A percentile compares a stretch with the other conserved stretches of the same genome.
Conservation (phyloP, 2,888 invertebrate species). For the Notodonta dromedarius region DNA sequence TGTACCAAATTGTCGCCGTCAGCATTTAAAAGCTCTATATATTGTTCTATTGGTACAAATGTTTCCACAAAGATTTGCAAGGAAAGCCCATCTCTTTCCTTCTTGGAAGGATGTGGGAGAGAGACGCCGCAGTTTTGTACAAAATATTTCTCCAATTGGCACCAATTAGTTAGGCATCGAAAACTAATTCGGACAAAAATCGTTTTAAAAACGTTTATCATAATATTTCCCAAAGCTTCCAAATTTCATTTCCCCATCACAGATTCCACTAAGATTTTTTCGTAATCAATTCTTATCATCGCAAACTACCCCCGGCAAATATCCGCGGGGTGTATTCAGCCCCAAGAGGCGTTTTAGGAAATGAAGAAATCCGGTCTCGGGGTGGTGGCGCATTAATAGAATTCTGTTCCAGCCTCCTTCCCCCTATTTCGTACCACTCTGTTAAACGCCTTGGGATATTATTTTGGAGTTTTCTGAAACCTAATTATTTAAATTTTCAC, state of each 20-base stretch:
- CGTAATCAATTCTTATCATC: slow-evolving; percentile 29
- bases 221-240: background rate
- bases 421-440: slow-evolving; percentile 32
- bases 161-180: no score
- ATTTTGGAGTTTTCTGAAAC: slow-evolving; percentile 30
- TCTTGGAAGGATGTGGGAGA: no score
- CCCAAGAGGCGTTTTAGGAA: slow-evolving; percentile 59
- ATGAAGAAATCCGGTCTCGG: slow-evolving; percentile 68
- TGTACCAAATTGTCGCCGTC: no score
- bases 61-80: no score
- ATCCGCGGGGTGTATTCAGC: slow-evolving; percentile 36
- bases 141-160: no score
- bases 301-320: slow-evolving; percentile 37
- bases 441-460: slow-evolving; percentile 47
- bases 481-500: no score
- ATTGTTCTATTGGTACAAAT: no score
- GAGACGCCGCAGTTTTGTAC: no score
- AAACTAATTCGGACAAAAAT: no score
- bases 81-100: no score
- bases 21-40: no score
- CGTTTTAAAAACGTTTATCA: background rate
- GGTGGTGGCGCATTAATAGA: slow-evolving; percentile 59
- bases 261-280: slow-evolving; percentile 14
- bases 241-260: background rate
- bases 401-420: slow-evolving; percentile 49